Percentiles rank a stretch among this genome's conserved stretches.
phyloP scores from a whole-genome alignment of 2,797 vertebrate genomes.

The Glossophaga mutica region DNA sequence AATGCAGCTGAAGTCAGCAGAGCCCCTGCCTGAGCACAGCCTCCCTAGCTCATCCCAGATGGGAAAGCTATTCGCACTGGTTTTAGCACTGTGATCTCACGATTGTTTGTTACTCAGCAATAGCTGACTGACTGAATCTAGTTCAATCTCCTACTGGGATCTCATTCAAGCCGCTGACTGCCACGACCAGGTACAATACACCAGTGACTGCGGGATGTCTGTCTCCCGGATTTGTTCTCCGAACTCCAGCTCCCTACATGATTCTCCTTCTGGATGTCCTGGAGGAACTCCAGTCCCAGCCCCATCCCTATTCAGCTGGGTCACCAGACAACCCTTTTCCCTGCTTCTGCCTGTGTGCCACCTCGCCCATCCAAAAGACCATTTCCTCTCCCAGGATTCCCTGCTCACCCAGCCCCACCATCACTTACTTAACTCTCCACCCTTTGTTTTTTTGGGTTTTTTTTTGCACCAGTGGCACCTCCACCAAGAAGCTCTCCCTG shows the following conservation, averaged over 20 bases:
- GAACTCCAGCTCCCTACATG: neutral
- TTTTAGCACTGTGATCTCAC: accelerated
- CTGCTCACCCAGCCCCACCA: neutral
- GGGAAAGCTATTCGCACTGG: too few species aligned
- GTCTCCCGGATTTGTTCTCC: neutral
- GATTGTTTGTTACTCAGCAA: neutral
- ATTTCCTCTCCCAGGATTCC: neutral
- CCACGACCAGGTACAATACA: too few species aligned
- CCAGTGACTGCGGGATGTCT: neutral
- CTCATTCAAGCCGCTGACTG: accelerated
- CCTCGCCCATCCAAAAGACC: too few species aligned
- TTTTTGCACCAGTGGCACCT: accelerated
- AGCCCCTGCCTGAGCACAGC: neutral
- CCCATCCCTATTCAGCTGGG: neutral
- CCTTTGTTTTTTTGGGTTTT: accelerated
- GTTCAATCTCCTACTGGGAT: accelerated
- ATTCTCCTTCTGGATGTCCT: neutral
- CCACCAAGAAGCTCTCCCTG: neutral
- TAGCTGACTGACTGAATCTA: neutral
- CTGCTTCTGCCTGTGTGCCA: too few species aligned
- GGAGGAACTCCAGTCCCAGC: neutral
- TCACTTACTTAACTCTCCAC: neutral
- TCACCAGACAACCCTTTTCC: neutral
- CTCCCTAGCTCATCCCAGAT: neutral
- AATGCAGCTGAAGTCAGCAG: neutral